Percentiles rank a stretch among this genome's conserved stretches.
Evolutionary conservation across 2,797 vertebrate species (phyloP).

Genomic region (Phoeniculus purpureus): DNA sequence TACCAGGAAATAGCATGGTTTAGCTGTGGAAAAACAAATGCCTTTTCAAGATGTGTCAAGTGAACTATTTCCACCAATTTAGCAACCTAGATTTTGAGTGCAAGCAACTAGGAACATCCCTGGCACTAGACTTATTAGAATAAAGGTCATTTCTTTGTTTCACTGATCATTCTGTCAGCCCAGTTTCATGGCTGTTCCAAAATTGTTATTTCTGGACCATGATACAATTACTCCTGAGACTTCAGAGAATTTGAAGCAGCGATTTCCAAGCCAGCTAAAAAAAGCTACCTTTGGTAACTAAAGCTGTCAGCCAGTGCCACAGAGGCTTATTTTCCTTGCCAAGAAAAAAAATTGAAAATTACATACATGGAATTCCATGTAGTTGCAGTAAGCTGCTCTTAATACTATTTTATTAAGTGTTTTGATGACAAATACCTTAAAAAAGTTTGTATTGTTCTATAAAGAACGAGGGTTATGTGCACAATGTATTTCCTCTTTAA

Average conservation of each 20-base stretch:
- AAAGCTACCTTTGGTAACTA: neutral
- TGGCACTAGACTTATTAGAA: neutral
- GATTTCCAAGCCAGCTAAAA: neutral
- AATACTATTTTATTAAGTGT: neutral
- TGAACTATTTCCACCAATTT: neutral
- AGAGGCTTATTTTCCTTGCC: neutral
- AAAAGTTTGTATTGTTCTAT: neutral
- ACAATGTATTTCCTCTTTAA: neutral
- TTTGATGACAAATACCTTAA: neutral
- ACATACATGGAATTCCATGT: neutral
- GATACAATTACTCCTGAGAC: neutral
- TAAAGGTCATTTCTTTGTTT: neutral
- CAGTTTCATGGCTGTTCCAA: neutral
- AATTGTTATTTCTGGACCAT: neutral
- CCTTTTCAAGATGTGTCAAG: neutral
- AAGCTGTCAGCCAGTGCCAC: neutral
- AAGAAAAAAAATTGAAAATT: neutral
- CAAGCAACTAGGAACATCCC: neutral
- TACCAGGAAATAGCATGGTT: neutral
- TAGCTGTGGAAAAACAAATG: neutral
- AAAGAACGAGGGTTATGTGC: neutral
- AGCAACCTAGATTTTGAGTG: neutral
- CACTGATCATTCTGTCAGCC: neutral
- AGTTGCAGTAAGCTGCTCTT: neutral
- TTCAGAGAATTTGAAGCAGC: neutral